These are phyloP conservation scores for Onychostruthus taczanowskii DNA, from an alignment of 2,113 vertebrate species.

Conservation along the genomic window DNA sequence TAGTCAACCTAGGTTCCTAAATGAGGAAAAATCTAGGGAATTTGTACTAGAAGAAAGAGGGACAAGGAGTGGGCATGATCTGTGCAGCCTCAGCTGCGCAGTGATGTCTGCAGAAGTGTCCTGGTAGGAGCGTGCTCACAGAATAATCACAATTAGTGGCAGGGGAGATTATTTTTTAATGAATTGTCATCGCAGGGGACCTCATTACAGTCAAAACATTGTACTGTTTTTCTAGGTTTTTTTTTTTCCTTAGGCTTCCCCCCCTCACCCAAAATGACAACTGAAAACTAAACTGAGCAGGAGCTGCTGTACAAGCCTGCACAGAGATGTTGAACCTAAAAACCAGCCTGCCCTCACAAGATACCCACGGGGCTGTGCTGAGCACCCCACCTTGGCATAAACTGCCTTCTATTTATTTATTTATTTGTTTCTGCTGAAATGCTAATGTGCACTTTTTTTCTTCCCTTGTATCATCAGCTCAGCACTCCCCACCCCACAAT, in stretches of 20 bases:
- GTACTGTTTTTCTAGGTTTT: neutral
- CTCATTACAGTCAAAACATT: neutral
- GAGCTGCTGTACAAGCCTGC: neutral
- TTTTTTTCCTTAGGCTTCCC: neutral
- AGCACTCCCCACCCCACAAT: fast-evolving
- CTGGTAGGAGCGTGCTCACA: neutral
- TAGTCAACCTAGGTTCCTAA: neutral
- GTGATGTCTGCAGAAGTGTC: neutral
- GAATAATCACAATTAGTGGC: neutral
- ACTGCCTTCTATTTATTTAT: neutral
- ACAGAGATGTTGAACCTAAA: neutral
- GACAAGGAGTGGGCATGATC: neutral
- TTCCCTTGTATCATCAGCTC: neutral
- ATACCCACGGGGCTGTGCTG: neutral
- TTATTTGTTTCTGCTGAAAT: neutral
- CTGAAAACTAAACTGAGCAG: neutral
- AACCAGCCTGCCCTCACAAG: neutral
- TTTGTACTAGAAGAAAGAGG: neutral
- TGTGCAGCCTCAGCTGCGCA: neutral
- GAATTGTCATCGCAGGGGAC: neutral
- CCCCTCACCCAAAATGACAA: neutral
- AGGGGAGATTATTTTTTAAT: neutral
- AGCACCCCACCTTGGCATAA: neutral
- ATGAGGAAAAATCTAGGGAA: neutral
- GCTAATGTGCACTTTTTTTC: neutral